phyloP scores from a whole-genome alignment of 1,140 invertebrate species.

The Copidosoma floridanum region DNA sequence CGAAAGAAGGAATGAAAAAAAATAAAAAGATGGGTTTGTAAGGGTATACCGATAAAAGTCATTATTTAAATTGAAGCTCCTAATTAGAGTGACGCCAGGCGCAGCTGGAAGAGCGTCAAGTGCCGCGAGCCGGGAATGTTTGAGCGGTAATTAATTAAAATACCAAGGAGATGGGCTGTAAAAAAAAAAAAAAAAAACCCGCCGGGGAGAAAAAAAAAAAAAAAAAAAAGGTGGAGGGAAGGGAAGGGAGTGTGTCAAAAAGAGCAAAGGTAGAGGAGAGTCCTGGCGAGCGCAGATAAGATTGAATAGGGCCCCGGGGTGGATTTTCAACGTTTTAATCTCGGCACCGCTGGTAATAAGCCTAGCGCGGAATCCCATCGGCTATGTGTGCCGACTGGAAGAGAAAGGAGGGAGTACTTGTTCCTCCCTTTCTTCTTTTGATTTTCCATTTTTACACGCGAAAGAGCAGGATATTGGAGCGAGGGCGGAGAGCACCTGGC shows the following conservation, averaged over 20 bases:
- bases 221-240: not conserved
- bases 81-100: constrained; percentile 3
- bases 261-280: not conserved
- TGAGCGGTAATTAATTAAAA: constrained; percentile 22
- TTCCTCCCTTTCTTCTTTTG: not conserved
- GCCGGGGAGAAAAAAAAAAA: not conserved
- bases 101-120: constrained; percentile 1
- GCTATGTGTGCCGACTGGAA: not conserved
- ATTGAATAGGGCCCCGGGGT: not conserved
- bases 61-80: constrained; percentile 3
- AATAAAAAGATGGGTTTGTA: not conserved
- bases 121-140: not conserved
- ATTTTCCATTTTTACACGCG: too few species aligned
- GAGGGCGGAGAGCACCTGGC: too few species aligned
- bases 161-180: not conserved
- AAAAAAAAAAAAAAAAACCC: not conserved
- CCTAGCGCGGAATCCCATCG: too few species aligned
- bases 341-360: constrained; percentile 12
- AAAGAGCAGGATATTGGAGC: not conserved
- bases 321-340: constrained; percentile 25
- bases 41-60: constrained; percentile 7
- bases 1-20: not conserved
- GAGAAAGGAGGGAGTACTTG: too few species aligned
- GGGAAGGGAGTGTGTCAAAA: not conserved
- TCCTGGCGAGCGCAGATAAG: not conserved